Base-by-base conservation (phyloP, 2,797 vertebrate species). In the Morus bassanus region DNA sequence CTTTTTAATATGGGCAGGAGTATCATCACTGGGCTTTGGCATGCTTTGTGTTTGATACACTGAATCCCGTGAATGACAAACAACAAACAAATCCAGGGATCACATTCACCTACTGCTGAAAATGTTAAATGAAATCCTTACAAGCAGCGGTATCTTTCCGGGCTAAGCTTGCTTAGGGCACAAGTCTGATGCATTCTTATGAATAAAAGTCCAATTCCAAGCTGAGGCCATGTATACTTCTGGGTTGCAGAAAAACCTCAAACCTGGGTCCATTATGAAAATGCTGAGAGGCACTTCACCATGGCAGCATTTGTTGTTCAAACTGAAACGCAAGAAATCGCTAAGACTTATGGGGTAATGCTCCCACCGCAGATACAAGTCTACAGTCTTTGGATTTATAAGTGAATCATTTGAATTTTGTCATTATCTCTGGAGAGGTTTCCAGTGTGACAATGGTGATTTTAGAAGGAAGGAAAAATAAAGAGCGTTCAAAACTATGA, bases 401-500 rank as follows among this genome's bases (percentile, higher is more conserved):
- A 85, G 92, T 41, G 5, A 90, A 83, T 93, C 51, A 78, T 94
- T 95, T 91, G 64, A 90, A 92, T 95, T 94, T 96, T 93, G 82
- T 91, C 80, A 76, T 82, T 75, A 64, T 76, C 65, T 84, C 31
- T 54, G 43, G 91, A 95, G 79, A 93, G 63, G 69, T 91, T 97
- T 96, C 84, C 70, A 53, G 39, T 18, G 4, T 23, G 28, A 95
- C 59, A 91, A 45, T 63, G 35, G 61, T 92, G 82, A 95, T 96
- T 89, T 94, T 25, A 85, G 68, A 93, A 95, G 85, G 61, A 96
- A 91, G 88, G 75, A 70, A 95, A 97, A 91, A 75, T 72, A 95
- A 94, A 88, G 85, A 97, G 7, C 70, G 70, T 95, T 95, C 67
- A 87, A 91, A 95, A 70, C 68, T 64, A 87, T 83, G 85, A 94